Evolutionary conservation across 2,888 invertebrate species (phyloP), one percentile per base, ranked within the genome.

Genomic region (Aquatica leii): DNA sequence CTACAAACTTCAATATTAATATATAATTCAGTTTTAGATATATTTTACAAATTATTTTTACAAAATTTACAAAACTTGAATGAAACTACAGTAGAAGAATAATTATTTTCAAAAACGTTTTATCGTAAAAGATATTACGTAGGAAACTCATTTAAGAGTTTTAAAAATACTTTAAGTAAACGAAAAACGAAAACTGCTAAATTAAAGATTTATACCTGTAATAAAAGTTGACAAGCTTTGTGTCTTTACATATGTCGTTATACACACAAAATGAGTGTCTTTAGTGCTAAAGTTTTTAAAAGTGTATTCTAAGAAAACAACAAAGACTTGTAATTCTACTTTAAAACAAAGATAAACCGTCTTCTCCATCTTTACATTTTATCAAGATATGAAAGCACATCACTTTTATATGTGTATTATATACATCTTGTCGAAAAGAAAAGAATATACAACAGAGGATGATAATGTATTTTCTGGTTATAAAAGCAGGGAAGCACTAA

Each of bases 401-500:
- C 55, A 56, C 34, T 35, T 56, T 56, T 56, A 56, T 48, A 46
- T 43, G 21, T 9, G 18, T 37, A n/a, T 37, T 37, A 37, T 12
- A n/a, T 11, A 12, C 11, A 37, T 21, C 34, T 34, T 12, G 37
- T 20, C 48, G 12, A n/a, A 18, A 41, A 21, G 37, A 46, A 48
- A 51, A 37, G 35, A 37, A 37, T 24, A 37, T 14, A 57, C 49
- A 46, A 46, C 53, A 49, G 48, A 24, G 6, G 59, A 62, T 62
- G 62, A 62, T 57, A 58, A 65, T 62, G 62, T 62, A 61, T 62
- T 62, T 61, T 61, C 62, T 54, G 50, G 40, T 49, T 50, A 55
- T 65, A 65, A 65, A 65, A 55, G 65, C 65, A 59, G 31, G 48
- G 17, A 48, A 58, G 51, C 55, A 62, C 62, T 62, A 65, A 64